Conservation (phyloP, 2,113 vertebrate genomes). For the Cyanistes caeruleus region DNA sequence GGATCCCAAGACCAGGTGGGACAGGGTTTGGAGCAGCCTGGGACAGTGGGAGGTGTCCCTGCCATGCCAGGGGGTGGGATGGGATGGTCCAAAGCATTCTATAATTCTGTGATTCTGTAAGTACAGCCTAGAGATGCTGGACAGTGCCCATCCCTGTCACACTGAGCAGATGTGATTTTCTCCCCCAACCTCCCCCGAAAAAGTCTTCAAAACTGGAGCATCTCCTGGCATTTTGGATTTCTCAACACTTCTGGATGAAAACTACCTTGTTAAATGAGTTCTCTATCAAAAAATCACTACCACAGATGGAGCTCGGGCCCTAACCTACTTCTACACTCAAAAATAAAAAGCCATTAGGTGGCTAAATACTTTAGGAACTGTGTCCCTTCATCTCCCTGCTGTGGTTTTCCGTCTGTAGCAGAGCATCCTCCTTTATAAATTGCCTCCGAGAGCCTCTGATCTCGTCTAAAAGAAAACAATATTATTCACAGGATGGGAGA, state of each 20-base stretch:
- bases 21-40: rapidly evolving
- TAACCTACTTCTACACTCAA: conserved; percentile 54
- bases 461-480: conserved; percentile 56
- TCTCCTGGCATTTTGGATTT: background rate
- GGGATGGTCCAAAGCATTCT: background rate
- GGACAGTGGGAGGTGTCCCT: background rate
- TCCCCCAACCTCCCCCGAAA: rapidly evolving
- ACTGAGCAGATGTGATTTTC: background rate
- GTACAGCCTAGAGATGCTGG: background rate
- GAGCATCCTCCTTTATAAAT: conserved; percentile 46
- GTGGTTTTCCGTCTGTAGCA: background rate
- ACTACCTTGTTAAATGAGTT: background rate
- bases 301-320: background rate
- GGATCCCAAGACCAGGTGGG: background rate
- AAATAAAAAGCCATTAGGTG: conserved; percentile 53
- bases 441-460: conserved; percentile 56
- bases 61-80: too few species aligned
- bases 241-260: background rate
- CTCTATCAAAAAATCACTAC: conserved; percentile 19
- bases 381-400: conserved; percentile 33
- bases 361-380: conserved; percentile 48
- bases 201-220: background rate
- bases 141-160: background rate
- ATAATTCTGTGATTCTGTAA: background rate
- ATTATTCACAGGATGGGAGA: conserved; percentile 24